Percentiles rank a stretch among this genome's conserved stretches.
Conservation (phyloP, 2,888 invertebrate genomes). For the Tolmerus cingulatus region DNA sequence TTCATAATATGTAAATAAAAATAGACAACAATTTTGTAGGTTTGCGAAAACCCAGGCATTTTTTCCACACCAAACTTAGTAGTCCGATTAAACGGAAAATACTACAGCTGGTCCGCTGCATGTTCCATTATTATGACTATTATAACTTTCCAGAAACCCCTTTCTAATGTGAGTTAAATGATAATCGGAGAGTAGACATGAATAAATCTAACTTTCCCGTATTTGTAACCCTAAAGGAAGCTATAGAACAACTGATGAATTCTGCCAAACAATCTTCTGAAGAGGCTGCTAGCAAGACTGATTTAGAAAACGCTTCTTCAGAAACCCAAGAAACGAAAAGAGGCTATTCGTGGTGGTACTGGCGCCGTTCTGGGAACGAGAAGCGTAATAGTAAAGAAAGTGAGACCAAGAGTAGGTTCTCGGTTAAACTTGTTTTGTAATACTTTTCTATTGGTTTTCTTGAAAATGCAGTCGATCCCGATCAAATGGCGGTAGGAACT, state of each 20-base stretch:
- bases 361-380: constrained; percentile 67
- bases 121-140: constrained; percentile 89
- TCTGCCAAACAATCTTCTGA: constrained; percentile 52
- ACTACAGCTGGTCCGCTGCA: constrained; percentile 90
- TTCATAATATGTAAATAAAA: constrained; percentile 39
- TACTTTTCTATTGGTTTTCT: neutral
- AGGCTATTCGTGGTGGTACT: constrained; percentile 73
- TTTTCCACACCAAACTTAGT: constrained; percentile 84
- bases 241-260: constrained; percentile 59
- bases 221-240: constrained; percentile 54
- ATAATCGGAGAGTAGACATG: neutral
- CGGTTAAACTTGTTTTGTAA: neutral
- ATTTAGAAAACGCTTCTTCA: constrained; percentile 46
- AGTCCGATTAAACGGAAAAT: constrained; percentile 85
- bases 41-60: constrained; percentile 76
- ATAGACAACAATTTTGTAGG: constrained; percentile 53
- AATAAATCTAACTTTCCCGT: neutral
- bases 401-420: constrained; percentile 54
- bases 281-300: constrained; percentile 50
- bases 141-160: constrained; percentile 83
- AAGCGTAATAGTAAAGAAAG: constrained; percentile 52
- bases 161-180: constrained; percentile 73
- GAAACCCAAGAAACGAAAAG: constrained; percentile 54
- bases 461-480: constrained; percentile 53
- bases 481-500: constrained; percentile 60